phyloP scores from a whole-genome alignment of 2,797 vertebrate species.

The Gobio occitaniae region DNA sequence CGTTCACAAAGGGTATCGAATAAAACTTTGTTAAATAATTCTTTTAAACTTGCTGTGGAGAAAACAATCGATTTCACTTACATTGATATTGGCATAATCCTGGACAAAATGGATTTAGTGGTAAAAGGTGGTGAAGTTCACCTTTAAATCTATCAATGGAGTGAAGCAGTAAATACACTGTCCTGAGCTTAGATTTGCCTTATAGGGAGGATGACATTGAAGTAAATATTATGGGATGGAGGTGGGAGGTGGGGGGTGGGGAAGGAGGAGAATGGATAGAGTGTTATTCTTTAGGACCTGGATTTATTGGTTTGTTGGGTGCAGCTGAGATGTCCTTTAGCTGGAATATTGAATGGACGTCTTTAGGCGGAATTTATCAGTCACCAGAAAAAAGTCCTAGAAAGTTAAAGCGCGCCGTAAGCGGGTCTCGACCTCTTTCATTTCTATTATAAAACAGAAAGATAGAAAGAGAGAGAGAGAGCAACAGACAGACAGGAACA shows the following conservation, averaged over 20 bases:
- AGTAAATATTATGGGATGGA: conserved; percentile 14
- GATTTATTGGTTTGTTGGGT: conserved; percentile 74
- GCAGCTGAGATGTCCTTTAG: conserved; percentile 74
- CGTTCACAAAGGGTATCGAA: conserved; percentile 6
- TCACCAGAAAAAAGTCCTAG: conserved; percentile 75
- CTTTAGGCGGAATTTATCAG: conserved; percentile 79
- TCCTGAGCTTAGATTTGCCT: conserved; percentile 19
- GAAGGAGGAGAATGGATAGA: conserved; percentile 33
- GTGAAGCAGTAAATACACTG: neutral
- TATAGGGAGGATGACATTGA: neutral
- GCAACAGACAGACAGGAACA: conserved; percentile 22
- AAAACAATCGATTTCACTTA: conserved; percentile 18
- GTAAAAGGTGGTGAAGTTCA: conserved; percentile 20
- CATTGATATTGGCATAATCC: conserved; percentile 16
- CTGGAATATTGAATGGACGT: conserved; percentile 71
- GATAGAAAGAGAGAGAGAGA: conserved; percentile 39
- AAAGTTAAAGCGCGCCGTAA: conserved; percentile 77
- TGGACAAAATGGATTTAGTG: conserved; percentile 8
- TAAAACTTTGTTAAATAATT: conserved; percentile 22
- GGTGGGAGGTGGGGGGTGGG: neutral
- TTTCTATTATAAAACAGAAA: conserved; percentile 35
- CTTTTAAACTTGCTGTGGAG: conserved; percentile 1
- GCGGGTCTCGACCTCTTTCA: conserved; percentile 63
- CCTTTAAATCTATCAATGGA: conserved; percentile 27
- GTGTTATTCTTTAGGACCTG: conserved; percentile 51